phyloP scores from a whole-genome alignment of 2,888 invertebrate species.

The Limnephilus marmoratus region DNA sequence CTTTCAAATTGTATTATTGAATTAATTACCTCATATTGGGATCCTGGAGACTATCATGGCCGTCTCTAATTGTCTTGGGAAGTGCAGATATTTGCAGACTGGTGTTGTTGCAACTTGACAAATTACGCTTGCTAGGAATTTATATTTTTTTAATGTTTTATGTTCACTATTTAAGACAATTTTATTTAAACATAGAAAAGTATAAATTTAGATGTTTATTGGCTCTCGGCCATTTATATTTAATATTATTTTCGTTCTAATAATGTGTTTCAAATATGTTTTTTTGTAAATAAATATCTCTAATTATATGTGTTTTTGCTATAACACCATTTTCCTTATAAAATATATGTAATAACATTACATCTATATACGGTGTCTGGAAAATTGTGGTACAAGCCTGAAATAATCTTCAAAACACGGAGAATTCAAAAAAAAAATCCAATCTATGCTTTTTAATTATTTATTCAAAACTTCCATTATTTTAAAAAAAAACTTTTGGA shows the following conservation, averaged over 20 bases:
- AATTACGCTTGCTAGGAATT: constrained; percentile 47
- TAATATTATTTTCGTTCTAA: constrained; percentile 17
- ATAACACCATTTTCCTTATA: background rate
- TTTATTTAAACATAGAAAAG: constrained; percentile 47
- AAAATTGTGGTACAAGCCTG: too few relatives aligned
- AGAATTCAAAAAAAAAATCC: too few relatives aligned
- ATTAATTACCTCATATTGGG: constrained; percentile 7
- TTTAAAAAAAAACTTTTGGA: too few relatives aligned
- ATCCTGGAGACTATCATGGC: constrained; percentile 19
- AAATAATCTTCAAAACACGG: too few relatives aligned
- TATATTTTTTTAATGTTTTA: constrained; percentile 27
- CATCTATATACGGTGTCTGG: background rate
- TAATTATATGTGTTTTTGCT: constrained; percentile 23
- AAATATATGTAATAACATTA: background rate
- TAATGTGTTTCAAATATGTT: constrained; percentile 43
- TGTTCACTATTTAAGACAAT: constrained; percentile 50
- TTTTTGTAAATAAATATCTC: constrained; percentile 48
- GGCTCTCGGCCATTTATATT: constrained; percentile 36
- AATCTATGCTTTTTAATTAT: too few relatives aligned
- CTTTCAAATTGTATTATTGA: constrained; percentile 30
- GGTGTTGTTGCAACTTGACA: constrained; percentile 39
- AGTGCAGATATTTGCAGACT: constrained; percentile 50
- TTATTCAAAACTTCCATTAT: too few relatives aligned
- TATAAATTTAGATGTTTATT: constrained; percentile 46
- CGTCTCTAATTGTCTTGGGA: constrained; percentile 12